Conservation (phyloP, 1,140 invertebrate species). For the Trichonephila inaurata region DNA sequence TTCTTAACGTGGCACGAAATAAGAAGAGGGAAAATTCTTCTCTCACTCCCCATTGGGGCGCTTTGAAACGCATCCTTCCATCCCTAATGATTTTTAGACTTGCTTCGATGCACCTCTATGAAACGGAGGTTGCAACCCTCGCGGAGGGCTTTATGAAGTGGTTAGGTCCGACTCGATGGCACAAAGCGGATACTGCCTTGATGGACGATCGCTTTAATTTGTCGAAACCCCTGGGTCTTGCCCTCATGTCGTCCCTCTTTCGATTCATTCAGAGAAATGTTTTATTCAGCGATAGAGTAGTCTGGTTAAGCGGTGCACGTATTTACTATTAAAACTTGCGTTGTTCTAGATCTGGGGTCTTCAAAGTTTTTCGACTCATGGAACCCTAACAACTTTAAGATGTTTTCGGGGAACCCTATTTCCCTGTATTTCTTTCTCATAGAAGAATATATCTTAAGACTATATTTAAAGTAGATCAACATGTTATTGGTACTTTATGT, state of each 20-base stretch:
- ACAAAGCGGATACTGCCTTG: slow-evolving; percentile 35
- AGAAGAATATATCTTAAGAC: too few species aligned
- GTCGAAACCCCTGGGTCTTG: slow-evolving; percentile 44
- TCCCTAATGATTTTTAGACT: slow-evolving; percentile 70
- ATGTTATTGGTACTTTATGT: too few species aligned
- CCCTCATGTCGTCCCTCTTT: not conserved
- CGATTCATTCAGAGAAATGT: not conserved
- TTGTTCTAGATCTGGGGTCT: too few species aligned
- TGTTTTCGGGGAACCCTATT: too few species aligned
- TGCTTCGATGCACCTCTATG: slow-evolving; percentile 65
- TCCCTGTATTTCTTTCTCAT: too few species aligned
- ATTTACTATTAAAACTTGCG: not conserved
- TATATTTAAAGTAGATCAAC: too few species aligned
- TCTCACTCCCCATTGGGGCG: slow-evolving; percentile 49
- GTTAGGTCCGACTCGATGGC: slow-evolving; percentile 26
- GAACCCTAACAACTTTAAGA: too few species aligned
- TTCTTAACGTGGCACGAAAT: slow-evolving; percentile 32
- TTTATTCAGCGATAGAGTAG: too few species aligned
- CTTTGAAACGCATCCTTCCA: slow-evolving; percentile 71
- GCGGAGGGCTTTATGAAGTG: slow-evolving; percentile 60
- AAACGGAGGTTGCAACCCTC: slow-evolving; percentile 61
- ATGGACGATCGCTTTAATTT: slow-evolving; percentile 75
- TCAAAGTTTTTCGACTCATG: too few species aligned
- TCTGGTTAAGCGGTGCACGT: not conserved
- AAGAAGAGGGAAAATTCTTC: slow-evolving; percentile 1